These are phyloP conservation scores for Listrodromus nycthemerus DNA, from an alignment of 2,888 invertebrate species.

Conservation along the genomic window DNA sequence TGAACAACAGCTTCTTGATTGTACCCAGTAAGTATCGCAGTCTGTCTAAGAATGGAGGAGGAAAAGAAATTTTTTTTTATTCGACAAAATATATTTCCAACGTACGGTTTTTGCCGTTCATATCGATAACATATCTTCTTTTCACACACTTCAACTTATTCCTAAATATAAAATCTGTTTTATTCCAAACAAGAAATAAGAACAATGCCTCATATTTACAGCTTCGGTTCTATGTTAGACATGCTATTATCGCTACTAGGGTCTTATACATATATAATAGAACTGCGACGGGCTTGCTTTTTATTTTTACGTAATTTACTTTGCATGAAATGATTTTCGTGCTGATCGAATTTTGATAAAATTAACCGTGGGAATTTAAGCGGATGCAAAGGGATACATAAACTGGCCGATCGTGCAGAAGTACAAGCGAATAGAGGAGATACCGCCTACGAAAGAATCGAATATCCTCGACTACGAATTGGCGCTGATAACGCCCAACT, in stretches of 20 bases:
- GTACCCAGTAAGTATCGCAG: constrained; percentile 79
- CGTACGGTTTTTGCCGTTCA: too few relatives aligned
- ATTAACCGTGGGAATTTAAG: constrained; percentile 24
- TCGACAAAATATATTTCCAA: not conserved
- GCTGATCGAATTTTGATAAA: not conserved
- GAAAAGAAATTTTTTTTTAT: not conserved
- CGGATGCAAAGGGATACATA: constrained; percentile 84
- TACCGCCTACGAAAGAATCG: constrained; percentile 73
- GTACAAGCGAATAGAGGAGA: constrained; percentile 83
- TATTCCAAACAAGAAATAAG: too few relatives aligned
- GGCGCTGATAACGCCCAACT: constrained; percentile 95
- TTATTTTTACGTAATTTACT: not conserved
- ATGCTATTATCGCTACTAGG: too few relatives aligned
- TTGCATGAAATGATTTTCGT: not conserved
- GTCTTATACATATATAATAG: too few relatives aligned
- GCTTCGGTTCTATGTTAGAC: too few relatives aligned
- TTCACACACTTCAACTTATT: too few relatives aligned
- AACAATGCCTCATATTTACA: too few relatives aligned
- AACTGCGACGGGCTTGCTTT: too few relatives aligned
- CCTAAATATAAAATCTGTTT: too few relatives aligned
- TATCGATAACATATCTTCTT: too few relatives aligned
- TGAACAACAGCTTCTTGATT: constrained; percentile 85
- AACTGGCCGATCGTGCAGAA: constrained; percentile 87
- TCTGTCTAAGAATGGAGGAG: not conserved
- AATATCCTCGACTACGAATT: constrained; percentile 86